phyloP scores from a whole-genome alignment of 2,113 vertebrate genomes.

The Cyprinus carpio region DNA sequence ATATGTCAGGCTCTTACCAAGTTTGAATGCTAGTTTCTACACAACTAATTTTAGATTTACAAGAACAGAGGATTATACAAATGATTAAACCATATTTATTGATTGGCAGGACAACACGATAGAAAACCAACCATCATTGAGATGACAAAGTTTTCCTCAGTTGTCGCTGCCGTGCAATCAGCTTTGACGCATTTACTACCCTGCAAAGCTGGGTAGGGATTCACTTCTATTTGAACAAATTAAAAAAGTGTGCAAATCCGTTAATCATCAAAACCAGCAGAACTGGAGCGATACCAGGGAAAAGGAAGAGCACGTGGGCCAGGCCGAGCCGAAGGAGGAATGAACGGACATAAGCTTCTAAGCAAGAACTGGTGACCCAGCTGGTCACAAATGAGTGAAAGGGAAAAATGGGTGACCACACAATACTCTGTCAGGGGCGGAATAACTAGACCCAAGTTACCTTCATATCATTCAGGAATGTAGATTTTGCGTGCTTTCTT shows the following conservation, averaged over 20 bases:
- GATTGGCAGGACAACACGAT: background rate
- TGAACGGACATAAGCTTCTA: conserved; percentile 73
- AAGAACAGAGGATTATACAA: background rate
- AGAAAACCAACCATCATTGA: conserved; percentile 10
- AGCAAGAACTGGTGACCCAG: conserved; percentile 56
- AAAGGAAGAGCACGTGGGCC: conserved; percentile 54
- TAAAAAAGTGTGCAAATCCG: conserved; percentile 74
- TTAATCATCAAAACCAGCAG: conserved; percentile 67
- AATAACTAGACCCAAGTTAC: conserved; percentile 80
- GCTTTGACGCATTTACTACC: conserved; percentile 72
- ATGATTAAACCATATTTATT: background rate
- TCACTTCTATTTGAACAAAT: conserved; percentile 74
- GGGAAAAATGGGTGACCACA: conserved; percentile 42
- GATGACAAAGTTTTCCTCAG: conserved; percentile 33
- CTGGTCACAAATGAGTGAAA: conserved; percentile 57
- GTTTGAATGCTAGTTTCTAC: background rate
- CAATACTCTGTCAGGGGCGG: too few relatives aligned
- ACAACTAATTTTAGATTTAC: background rate
- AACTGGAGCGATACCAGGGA: conserved; percentile 64
- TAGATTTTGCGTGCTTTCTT: conserved; percentile 91
- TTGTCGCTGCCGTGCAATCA: conserved; percentile 61
- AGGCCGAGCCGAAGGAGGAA: conserved; percentile 28
- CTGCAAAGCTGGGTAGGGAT: conserved; percentile 65
- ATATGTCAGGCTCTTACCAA: background rate
- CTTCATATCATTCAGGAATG: conserved; percentile 88